phyloP scores from a whole-genome alignment of 2,797 vertebrate species.

The Lates japonicus region DNA sequence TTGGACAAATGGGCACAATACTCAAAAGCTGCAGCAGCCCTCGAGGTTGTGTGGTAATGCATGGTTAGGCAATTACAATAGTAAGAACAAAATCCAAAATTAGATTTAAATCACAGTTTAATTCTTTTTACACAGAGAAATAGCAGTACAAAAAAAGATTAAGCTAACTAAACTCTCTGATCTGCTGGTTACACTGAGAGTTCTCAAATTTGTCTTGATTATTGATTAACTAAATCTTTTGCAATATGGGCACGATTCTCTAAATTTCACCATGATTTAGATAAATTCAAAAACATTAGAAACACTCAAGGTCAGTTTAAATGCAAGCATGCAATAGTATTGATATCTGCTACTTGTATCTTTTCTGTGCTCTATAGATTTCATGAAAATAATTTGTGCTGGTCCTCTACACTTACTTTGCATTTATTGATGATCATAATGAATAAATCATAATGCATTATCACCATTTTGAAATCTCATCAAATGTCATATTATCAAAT shows the following conservation, averaged over 20 bases:
- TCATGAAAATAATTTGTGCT: background rate
- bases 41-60: background rate
- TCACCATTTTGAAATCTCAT: conserved; percentile 12
- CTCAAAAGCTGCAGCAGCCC: background rate
- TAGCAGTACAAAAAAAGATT: conserved; percentile 29
- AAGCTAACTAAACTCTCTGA: background rate
- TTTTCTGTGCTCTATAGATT: conserved; percentile 2
- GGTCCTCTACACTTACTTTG: background rate
- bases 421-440: conserved; percentile 19
- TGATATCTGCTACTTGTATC: background rate
- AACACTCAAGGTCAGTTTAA: conserved; percentile 7
- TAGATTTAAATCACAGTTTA: conserved; percentile 44
- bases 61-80: background rate
- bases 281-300: conserved; percentile 4
- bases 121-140: conserved; percentile 33
- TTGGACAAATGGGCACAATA: background rate
- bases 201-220: background rate
- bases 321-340: conserved; percentile 23
- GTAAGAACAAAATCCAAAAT: conserved; percentile 13
- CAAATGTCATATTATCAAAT: background rate
- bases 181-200: background rate
- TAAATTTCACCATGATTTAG: background rate
- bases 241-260: background rate
- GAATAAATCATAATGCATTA: background rate
- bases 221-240: conserved; percentile 18